Evolutionary conservation across 2,888 invertebrate species (phyloP), one percentile per base, ranked within the genome.

Genomic region (Periphyllus acericola): DNA sequence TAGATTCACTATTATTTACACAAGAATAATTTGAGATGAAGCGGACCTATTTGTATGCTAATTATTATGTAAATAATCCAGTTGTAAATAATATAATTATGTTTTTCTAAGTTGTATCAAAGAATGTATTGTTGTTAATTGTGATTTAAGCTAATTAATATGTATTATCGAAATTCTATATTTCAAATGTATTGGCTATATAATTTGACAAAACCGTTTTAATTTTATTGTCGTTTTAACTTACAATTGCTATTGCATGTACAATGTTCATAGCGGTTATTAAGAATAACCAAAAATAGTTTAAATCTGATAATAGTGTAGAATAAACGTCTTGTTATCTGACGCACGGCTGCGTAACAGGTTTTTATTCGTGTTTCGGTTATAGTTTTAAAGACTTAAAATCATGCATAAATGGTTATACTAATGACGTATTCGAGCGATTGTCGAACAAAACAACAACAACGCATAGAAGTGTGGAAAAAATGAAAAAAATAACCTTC

Each of bases 251-350:
- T 17, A 5, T 32, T 71, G 17, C n/a, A 32, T 17, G 32, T 71
- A 32, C 11, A 17, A 32, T 71, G 11, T 71, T 25, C 60, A 60
- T 60, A 60, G 60, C 9, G 60, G 60, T 4, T 60, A 17, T 52
- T 52, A 11, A 36, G 14, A 52, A 52, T 6, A 52, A 52, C 5
- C 0, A 71, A 71, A 71, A 71, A 29, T 68, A 14, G 29, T 29
- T 68, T 68, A 14, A 68, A 66, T 71, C 29, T 5, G 17, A 32
- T 71, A 71, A 71, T 71, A 29, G 71, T 29, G 11, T 32, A 46
- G 66, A 71, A 32, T 82, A 82, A 82, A 72, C n/a, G 71, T 46
- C 17, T 32, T 52, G 6, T 46, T 71, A 14, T 71, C 32, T 82
- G n/a, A 72, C 17, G 52, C 4, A 82, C 32, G 71, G 52, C 46